Conservation (phyloP, 1,140 invertebrate species). For the Lerema accius region DNA sequence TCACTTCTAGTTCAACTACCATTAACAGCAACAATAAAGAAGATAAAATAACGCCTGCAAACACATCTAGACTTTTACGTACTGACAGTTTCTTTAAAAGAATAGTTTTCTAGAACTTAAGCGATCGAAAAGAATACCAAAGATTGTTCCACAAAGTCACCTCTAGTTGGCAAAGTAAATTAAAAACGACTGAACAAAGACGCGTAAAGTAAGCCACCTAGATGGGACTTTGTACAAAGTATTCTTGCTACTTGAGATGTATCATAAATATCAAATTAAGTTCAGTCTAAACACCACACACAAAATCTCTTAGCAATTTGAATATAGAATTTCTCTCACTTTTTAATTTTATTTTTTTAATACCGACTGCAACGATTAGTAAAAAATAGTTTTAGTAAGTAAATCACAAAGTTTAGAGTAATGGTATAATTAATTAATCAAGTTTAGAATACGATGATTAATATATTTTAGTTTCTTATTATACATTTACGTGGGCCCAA, state of each 20-base stretch:
- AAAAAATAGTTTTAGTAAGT: background rate
- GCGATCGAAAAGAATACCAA: conserved; percentile 20
- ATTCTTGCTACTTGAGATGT: conserved; percentile 8
- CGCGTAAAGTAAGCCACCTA: conserved; percentile 9
- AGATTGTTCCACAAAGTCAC: conserved; percentile 37
- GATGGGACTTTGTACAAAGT: conserved; percentile 31
- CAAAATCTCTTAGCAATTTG: background rate
- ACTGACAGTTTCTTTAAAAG: conserved; percentile 16
- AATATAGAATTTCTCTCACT: background rate
- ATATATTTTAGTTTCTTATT: too few species aligned
- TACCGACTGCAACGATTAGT: background rate
- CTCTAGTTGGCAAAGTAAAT: conserved; percentile 27
- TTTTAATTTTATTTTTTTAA: background rate
- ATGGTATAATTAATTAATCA: background rate
- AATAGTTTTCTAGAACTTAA: conserved; percentile 24
- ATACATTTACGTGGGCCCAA: too few species aligned
- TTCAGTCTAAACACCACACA: background rate
- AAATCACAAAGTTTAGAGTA: background rate
- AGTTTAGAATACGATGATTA: background rate
- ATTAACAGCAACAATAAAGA: conserved; percentile 1
- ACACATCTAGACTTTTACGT: conserved; percentile 10
- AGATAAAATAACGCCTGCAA: conserved; percentile 10
- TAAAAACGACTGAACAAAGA: conserved; percentile 4
- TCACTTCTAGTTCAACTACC: conserved; percentile 6
- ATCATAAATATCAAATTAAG: background rate